Evolutionary conservation across 2,797 vertebrate species (phyloP), one percentile per base, ranked within the genome.

Genomic region (Ctenopoma multispine): DNA sequence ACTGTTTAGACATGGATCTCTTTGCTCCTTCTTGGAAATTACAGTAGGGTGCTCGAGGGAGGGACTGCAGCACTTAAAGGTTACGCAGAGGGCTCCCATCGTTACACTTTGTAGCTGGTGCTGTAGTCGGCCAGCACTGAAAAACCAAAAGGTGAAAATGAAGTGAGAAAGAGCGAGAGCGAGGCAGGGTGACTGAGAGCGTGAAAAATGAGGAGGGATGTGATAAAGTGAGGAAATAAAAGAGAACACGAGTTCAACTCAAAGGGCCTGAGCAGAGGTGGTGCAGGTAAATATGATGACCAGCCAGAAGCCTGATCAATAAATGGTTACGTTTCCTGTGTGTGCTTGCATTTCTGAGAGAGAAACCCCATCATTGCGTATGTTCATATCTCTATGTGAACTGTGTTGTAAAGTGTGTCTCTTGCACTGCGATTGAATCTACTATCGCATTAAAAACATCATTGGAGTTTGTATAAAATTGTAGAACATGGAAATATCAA

Each of bases 1-100:
- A 71, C 67, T 85, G 87, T 90, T 89, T 87, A 86, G 77, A 88
- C 77, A 76, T 74, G 63, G 69, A 79, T 82, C 56, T 63, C 63
- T 83, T 49, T 70, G 59, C 67, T 79, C 23, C 70, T 49, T 63
- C 63, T 76, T 72, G 68, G 82, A 86, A 78, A 75, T 41, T 55
- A 53, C 62, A 73, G 56, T 53, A 23, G 75, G 56, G 48, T 44
- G 67, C 69, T 72, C 1, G 2, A 15, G 47, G 64, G 47, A 69
- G 74, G 56, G 75, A 46, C 69, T 54, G 31, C n/a, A 4, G 23
- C 38, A 40, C 72, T 66, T 11, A 2, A 47, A 50, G 69, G 55
- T 82, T 65, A 72, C 10, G 17, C 63, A 60, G 69, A 43, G 63
- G 72, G 76, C 69, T 74, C 50, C 40, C 6, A 4, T 62, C 31